phyloP scores from a whole-genome alignment of 2,113 vertebrate genomes.

The Myxocyprinus asiaticus region DNA sequence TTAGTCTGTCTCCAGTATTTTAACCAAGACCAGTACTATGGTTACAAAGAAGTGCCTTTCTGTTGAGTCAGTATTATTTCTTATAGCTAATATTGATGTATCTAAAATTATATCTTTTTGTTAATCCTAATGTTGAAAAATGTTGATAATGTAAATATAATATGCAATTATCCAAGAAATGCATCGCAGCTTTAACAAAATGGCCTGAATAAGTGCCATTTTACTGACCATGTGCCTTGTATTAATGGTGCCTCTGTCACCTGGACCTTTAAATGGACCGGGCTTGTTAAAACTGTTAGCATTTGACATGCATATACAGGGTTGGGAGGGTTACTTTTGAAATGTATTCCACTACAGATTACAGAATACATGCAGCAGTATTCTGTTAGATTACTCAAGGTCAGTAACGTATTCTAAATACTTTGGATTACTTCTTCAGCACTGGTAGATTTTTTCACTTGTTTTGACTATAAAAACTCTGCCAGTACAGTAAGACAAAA shows the following conservation, averaged over 20 bases:
- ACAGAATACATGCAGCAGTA: no score
- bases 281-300: no score
- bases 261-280: neutral
- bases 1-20: conserved; percentile 63
- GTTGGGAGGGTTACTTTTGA: no score
- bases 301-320: no score
- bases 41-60: conserved; percentile 71
- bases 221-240: conserved; percentile 16
- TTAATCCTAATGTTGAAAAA: conserved; percentile 58
- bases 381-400: no score
- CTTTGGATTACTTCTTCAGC: no score
- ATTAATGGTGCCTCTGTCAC: neutral
- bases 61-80: conserved; percentile 75
- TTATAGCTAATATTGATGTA: conserved; percentile 45
- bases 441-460: no score
- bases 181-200: conserved; percentile 1
- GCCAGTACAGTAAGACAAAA: no score
- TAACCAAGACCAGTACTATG: conserved; percentile 34
- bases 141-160: conserved; percentile 57
- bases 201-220: neutral
- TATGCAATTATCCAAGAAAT: conserved; percentile 49
- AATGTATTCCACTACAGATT: no score
- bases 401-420: no score
- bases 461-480: no score
- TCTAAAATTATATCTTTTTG: conserved; percentile 40